Base-by-base conservation (phyloP, 2,113 vertebrate species). In the Aythya baeri region DNA sequence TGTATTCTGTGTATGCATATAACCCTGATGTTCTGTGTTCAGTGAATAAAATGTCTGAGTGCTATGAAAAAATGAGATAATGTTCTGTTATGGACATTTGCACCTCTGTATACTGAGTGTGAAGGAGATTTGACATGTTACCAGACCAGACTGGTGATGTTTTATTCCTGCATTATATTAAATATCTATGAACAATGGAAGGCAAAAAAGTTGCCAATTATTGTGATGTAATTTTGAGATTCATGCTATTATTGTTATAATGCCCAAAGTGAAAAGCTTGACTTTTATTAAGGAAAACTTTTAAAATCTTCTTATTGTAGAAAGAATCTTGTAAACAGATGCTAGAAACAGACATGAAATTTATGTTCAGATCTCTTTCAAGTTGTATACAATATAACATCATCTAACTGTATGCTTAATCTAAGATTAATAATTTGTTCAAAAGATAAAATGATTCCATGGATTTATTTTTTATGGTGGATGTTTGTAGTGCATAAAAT, bases 111-210 rank as follows among this genome's bases (percentile, higher is more conserved):
- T 55, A 84, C 17, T 59, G 29, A 88, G 41, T 58, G 17, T 1
- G 1, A 74, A 78, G 55, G 8, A 41, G 17, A 74, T 46, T 66
- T 55, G 41, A 8, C 0, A 0, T 54, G 10, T 70, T 77, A 54
- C 7, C 26, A 76, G 34, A 16, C 17, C 25, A 61, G 26, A 29
- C 0, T 1, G 4, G 9, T 49, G 62, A 46, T 34, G 9, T 43
- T 93, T 86, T 59, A 27, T 46, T 62, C 29, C 57, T 67, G 9
- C 6, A 29, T 74, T 77, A 29, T 27, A 63, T 70, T 26, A 67
- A 80, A 1, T 8, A 77, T 21, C 25, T 55, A 20, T 36, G 41
- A 58, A 43, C 7, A 85, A 13, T 0, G 2, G 16, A 86, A 86
- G 6, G 10, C 22, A 46, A 71, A 88, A 32, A 1, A 13, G 2